Conservation (phyloP, 2,113 vertebrate species). For the Bubo blakistoni region DNA sequence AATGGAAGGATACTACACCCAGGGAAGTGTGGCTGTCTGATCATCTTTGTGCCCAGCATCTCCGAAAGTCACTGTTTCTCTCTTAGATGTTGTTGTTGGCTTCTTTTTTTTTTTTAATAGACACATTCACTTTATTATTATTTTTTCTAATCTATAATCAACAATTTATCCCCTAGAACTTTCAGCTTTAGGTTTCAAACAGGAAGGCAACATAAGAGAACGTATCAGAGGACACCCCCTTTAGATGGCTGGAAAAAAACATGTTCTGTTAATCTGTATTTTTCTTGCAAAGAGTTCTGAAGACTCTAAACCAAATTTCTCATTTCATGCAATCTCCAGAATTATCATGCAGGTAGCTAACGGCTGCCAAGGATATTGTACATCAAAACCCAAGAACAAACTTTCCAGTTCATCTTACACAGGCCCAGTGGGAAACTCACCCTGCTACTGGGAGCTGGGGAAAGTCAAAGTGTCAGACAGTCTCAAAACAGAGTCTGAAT, state of each 20-base stretch:
- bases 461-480: not conserved
- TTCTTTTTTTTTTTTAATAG: not conserved
- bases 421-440: not conserved
- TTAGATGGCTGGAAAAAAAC: not conserved
- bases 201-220: not conserved
- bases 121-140: not conserved
- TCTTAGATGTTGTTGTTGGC: not conserved
- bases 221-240: not conserved
- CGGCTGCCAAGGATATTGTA: not conserved
- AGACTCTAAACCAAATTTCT: not conserved
- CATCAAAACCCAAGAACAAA: not conserved
- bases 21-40: not conserved
- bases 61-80: not conserved
- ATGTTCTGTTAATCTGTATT: not conserved
- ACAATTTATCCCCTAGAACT: not conserved
- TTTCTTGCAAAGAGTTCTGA: not conserved
- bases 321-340: not conserved
- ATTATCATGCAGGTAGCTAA: not conserved
- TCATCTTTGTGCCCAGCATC: not conserved
- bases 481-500: not conserved
- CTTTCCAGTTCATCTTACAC: not conserved
- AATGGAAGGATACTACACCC: not conserved
- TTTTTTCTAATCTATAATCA: not conserved
- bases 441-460: not conserved
- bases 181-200: not conserved